Evolutionary conservation across 2,888 invertebrate species (phyloP), one percentile per base, ranked within the genome.

Genomic region (Lysandra bellargus): DNA sequence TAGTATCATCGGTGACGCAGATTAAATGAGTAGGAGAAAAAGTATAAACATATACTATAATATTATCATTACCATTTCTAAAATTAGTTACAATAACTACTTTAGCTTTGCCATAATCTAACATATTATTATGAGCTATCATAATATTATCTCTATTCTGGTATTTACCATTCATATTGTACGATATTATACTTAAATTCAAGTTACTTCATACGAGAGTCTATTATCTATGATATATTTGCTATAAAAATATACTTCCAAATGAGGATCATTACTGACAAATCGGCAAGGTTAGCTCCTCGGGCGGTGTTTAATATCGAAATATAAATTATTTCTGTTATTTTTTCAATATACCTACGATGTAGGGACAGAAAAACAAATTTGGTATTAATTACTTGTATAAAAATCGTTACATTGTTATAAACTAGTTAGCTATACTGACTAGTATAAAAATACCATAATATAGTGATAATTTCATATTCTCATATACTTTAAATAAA

Each of bases 261-360:
- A 23, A 57, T 76, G 76, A 76, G 30, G 53, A 83, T 83, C 83
- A 83, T 83, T 86, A 85, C 85, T 84, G 82, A 85, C 84, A 75
- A 30, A 75, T 75, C 75, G 81, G 83, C 90, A 90, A 91, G 91
- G 91, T 88, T 90, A 85, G 80, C 80, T 86, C 88, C 85, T 82
- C 83, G 23, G 83, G 87, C 86, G 64, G 81, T 80, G 79, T 84
- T 85, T 86, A 82, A 88, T 87, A 85, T 85, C 87, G 83, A 86
- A 86, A 88, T 88, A 86, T 76, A 76, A 76, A 76, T 76, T 53
- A 76, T 76, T 53, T 76, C 53, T 76, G 57, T 57, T 76, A 76
- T 76, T 57, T 53, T 57, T 57, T 57, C 57, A 57, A 53, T 33
- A 75, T 76, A 76, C 76, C 57, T 78, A 80, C 76, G 79, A 5